Evolutionary conservation across 2,113 vertebrate genomes (phyloP), one percentile per base, ranked within the genome.

Genomic region (Monarcha castaneiventris): DNA sequence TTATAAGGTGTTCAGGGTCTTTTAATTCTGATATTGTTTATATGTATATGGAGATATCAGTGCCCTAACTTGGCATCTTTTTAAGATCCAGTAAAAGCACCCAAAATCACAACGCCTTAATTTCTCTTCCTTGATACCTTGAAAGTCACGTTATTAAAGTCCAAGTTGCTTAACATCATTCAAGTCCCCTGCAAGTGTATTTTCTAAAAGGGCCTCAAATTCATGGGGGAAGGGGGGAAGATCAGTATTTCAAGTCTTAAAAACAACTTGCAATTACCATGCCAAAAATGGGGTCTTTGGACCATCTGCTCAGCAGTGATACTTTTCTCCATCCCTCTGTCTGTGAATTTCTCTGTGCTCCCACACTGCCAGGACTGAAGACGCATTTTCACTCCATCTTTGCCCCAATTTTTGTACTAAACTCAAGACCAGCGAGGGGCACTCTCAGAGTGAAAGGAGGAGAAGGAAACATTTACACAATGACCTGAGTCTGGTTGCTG

Each of bases 321-420:
- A 8, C 29, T 68, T 68, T 54, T 63, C 21, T 81, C 16, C 22
- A 49, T 56, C 27, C 4, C 4, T 39, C 5, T 56, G 15, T 62
- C 67, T 17, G 8, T 61, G 62, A 15, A 15, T 64, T 41, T 68
- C n/a, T 44, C 74, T n/a, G 8, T 56, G 43, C 18, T 84, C 43
- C 13, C 7, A 3, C 9, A 35, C 22, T 35, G 20, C 14, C 41
- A 37, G 63, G 39, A 49, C 10, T 33, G 8, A 48, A 76, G 58
- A 43, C 4, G 4, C 13, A 26, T 80, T 80, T 87, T 54, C 68
- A 63, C 7, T 16, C 23, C 3, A 39, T 84, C 80, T 54, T 54
- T 62, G 4, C 29, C 33, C 37, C 6, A 4, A 0, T 62, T 79
- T 72, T n/a, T 2, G 0, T 48, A 17, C 22, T 32, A 84, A 39